Base-by-base conservation (phyloP, 2,797 vertebrate genomes). In the Anguilla obscura region DNA sequence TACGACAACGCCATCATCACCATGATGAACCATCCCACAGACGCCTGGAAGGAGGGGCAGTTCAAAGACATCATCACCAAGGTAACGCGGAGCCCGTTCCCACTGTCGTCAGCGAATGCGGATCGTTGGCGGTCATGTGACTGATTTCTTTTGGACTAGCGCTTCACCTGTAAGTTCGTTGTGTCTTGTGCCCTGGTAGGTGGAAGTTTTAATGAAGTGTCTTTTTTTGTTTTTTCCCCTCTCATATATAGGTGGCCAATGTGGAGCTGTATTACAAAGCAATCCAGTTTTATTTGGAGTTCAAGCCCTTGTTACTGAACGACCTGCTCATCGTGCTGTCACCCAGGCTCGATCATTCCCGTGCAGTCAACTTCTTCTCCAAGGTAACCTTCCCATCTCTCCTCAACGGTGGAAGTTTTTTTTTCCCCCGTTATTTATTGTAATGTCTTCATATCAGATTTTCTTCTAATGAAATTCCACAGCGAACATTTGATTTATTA, bases 41-140 rank as follows among this genome's bases (percentile, higher is more conserved):
- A 99, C 90, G 99, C 98, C 84, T 99, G 99, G 99, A 99, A 99
- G 90, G 99, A 99, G 94, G 98, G 98, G 83, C 99, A 99, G 92
- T 99, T 99, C 94, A 99, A 99, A 95, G 99, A 99, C 91, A 99
- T 99, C 88, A 98, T 99, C 92, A 99, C 99, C 86, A 99, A 99
- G 98, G 99, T 99, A 92, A 7, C 1, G 21, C 5, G 24, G 86
- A 50, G 33, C 27, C 16, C n/a, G 24, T 48, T 76, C 54, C 2
- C 54, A 2, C 54, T 3, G 54, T 16, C 14, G 2, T 56, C 54
- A 56, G 14, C 14, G 14, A 56, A 56, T 66, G 9, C 9, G 24
- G 63, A 66, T 0, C 0, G 7, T 66, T 9, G 6, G 63, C 1
- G 6, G 14, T 66, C 63, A 24, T n/a, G 24, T n/a, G 24, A n/a